Evolutionary conservation across 2,113 vertebrate genomes (phyloP).

Genomic region (Motacilla tschutschensis): DNA sequence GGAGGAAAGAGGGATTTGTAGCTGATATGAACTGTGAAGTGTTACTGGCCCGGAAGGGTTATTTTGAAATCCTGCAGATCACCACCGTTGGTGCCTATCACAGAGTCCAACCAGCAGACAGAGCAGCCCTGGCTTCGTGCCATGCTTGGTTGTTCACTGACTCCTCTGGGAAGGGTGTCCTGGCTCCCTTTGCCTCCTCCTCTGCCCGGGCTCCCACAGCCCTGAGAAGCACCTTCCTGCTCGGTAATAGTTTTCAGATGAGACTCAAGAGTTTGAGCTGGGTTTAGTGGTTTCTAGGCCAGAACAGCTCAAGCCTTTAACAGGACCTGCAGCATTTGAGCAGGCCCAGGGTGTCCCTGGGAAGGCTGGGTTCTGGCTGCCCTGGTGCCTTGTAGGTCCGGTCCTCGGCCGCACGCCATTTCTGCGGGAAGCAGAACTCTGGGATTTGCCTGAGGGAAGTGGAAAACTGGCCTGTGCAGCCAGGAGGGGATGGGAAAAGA

Average conservation of each 20-base stretch:
- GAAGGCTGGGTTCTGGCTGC: background rate
- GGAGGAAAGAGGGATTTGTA: background rate
- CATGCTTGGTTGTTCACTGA: background rate
- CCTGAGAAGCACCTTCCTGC: background rate
- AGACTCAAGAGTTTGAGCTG: background rate
- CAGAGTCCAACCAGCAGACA: background rate
- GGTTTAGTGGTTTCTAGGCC: background rate
- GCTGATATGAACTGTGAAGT: background rate
- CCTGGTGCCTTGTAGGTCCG: background rate
- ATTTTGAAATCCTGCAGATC: background rate
- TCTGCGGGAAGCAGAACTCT: background rate
- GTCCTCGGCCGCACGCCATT: background rate
- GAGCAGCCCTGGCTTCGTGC: background rate
- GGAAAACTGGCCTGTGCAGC: constrained; percentile 5
- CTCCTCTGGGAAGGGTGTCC: background rate
- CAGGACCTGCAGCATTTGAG: background rate
- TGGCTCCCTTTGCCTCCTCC: background rate
- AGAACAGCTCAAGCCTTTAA: background rate
- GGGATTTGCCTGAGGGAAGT: constrained; percentile 15
- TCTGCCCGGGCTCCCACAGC: background rate
- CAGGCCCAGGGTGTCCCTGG: background rate
- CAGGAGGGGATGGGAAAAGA: constrained; percentile 30
- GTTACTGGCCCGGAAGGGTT: background rate
- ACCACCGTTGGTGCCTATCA: background rate
- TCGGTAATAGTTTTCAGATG: background rate